Conservation (phyloP, 2,113 vertebrate genomes). For the Morone chrysops region DNA sequence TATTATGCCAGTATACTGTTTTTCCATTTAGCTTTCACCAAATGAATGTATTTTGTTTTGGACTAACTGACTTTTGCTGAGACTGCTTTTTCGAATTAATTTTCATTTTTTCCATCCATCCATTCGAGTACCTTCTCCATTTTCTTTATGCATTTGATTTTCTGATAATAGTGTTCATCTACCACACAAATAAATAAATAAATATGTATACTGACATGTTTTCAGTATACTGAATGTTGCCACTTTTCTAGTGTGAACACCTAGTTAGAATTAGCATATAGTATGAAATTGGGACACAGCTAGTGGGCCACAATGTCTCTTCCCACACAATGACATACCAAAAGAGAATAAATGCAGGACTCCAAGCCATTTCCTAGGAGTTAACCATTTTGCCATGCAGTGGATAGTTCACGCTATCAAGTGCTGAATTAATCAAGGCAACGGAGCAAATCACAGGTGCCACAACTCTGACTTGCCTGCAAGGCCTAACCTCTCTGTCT, state of each 20-base stretch:
- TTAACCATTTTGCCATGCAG: conserved; percentile 36
- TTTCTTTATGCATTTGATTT: not conserved
- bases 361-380: conserved; percentile 11
- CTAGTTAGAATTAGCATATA: conserved; percentile 27
- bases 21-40: not conserved
- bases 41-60: not conserved
- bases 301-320: conserved; percentile 45
- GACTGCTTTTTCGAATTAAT: not conserved
- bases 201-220: conserved; percentile 8
- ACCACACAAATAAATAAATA: not conserved
- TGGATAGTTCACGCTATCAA: conserved; percentile 15
- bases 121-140: not conserved
- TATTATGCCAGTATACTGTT: not conserved
- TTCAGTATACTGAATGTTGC: not conserved
- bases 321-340: conserved; percentile 26
- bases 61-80: not conserved
- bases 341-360: conserved; percentile 29
- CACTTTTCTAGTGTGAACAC: not conserved
- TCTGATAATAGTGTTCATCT: not conserved
- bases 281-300: conserved; percentile 37
- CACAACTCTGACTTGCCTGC: conserved; percentile 30
- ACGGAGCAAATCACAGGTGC: conserved; percentile 30
- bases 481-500: conserved; percentile 44
- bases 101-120: not conserved
- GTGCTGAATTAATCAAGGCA: conserved; percentile 54